These are phyloP conservation scores for Leptatherina wallacei DNA, from an alignment of 2,797 vertebrate genomes.

Conservation along the genomic window DNA sequence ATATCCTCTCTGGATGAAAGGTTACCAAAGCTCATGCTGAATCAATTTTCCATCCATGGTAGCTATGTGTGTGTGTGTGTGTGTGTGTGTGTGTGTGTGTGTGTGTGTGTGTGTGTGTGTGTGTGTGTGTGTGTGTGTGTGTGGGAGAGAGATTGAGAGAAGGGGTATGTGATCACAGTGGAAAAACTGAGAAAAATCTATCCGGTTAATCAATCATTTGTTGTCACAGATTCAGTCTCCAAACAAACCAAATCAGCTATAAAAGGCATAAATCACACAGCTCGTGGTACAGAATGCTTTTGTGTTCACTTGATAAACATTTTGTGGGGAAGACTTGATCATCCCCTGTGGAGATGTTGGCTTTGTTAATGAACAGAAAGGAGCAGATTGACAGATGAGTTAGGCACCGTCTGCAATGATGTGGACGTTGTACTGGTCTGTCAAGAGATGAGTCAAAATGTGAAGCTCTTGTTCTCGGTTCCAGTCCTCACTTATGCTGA, in stretches of 20 bases:
- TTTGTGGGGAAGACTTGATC: not conserved
- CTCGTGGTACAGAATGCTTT: not conserved
- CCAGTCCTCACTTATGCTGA: no score
- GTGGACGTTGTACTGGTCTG: no score
- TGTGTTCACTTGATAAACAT: not conserved
- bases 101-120: no score
- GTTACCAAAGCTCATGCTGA: not conserved
- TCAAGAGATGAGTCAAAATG: no score
- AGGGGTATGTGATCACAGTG: not conserved
- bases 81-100: no score
- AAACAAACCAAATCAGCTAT: conserved; percentile 10
- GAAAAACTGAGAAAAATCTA: conserved; percentile 44
- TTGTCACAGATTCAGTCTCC: conserved; percentile 53
- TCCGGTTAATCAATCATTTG: conserved; percentile 57
- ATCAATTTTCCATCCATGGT: not conserved
- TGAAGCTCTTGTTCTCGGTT: no score
- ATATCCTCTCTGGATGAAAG: not conserved
- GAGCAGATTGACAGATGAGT: no score
- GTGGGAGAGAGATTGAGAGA: not conserved
- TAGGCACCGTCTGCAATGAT: no score
- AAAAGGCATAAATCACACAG: conserved; percentile 9
- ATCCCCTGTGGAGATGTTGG: no score
- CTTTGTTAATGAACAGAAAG: no score
- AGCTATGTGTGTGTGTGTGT: no score
- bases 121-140: no score